Evolutionary conservation across 2,113 vertebrate species (phyloP), one percentile per base, ranked within the genome.

Genomic region (Stegastes partitus): DNA sequence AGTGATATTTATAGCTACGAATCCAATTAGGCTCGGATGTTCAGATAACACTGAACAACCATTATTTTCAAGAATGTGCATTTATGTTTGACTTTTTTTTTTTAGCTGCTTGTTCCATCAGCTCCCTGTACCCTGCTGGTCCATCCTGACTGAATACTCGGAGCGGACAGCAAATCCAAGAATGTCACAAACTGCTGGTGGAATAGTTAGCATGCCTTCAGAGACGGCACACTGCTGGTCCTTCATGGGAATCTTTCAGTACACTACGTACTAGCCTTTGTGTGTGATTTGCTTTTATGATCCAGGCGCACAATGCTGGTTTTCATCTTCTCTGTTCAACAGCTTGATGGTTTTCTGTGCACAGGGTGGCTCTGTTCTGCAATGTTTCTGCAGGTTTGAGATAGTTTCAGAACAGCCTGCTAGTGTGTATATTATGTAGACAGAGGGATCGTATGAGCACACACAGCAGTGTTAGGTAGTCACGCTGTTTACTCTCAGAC

Each of bases 101-200:
- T 75, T 78, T 56, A 16, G 16, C 56, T 47, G 19, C 31, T 70
- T 0, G n/a, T 81, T 79, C 86, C 85, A 79, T 88, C 76, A 74
- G 54, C 26, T 80, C 89, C 84, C 73, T 87, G 80, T 39, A 67
- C 37, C 81, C 84, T 72, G 73, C 22, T 4, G 79, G 59, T 74
- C 87, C 83, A 71, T 19, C 37, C 73, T 70, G 77, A 50, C 69
- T 55, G 21, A 66, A 59, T 51, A 18, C 81, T 18, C 62, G 10
- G 45, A 83, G 64, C 62, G 63, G 55, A 90, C 69, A 47, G 63
- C 54, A 44, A 49, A 53, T 87, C 53, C 49, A 77, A 88, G 89
- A 93, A 93, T 93, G 89, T 94, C 82, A 85, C 92, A 92, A 90
- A 82, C 74, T 68, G 76, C 78, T 85, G 92, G 79, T 86, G 79